Percentiles rank a stretch among this genome's conserved stretches.
These are phyloP conservation scores for Arrhopalites spinosus DNA, from an alignment of 2,888 invertebrate genomes.

Conservation along the genomic window DNA sequence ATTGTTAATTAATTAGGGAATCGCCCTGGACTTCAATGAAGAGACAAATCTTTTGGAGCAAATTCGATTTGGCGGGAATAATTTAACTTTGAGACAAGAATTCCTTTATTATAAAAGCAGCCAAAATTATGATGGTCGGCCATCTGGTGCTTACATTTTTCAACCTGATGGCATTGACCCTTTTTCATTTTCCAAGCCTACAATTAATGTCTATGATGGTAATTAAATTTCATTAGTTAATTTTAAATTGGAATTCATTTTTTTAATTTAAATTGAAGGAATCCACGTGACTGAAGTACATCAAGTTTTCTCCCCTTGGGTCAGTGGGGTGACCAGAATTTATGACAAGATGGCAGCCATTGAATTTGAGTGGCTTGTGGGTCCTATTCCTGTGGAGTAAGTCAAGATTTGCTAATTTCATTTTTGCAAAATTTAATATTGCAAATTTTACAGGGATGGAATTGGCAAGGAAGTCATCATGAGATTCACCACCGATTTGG, in stretches of 20 bases:
- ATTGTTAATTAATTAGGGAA: constrained; percentile 26
- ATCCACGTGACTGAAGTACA: constrained; percentile 68
- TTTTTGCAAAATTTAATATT: neutral
- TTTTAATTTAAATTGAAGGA: constrained; percentile 31
- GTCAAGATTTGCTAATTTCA: too few species aligned
- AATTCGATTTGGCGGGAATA: constrained; percentile 33
- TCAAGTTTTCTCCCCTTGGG: constrained; percentile 70
- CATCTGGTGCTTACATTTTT: constrained; percentile 94
- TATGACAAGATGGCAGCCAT: constrained; percentile 61
- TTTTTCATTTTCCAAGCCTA: constrained; percentile 58
- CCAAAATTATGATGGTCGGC: constrained; percentile 65
- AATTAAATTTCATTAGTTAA: neutral
- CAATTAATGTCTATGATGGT: constrained; percentile 48
- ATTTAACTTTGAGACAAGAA: constrained; percentile 64
- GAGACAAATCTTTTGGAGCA: constrained; percentile 48
- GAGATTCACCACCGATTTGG: constrained; percentile 69
- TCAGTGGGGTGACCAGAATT: constrained; percentile 74
- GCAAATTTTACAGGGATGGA: constrained; percentile 54
- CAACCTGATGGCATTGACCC: constrained; percentile 67
- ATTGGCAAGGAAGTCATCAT: constrained; percentile 84
- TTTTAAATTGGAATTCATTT: neutral
- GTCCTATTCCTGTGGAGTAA: constrained; percentile 72
- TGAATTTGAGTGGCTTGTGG: constrained; percentile 78
- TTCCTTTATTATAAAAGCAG: constrained; percentile 79
- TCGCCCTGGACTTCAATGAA: constrained; percentile 44